Conservation (phyloP, 2,113 vertebrate species). For the Anguilla rostrata region DNA sequence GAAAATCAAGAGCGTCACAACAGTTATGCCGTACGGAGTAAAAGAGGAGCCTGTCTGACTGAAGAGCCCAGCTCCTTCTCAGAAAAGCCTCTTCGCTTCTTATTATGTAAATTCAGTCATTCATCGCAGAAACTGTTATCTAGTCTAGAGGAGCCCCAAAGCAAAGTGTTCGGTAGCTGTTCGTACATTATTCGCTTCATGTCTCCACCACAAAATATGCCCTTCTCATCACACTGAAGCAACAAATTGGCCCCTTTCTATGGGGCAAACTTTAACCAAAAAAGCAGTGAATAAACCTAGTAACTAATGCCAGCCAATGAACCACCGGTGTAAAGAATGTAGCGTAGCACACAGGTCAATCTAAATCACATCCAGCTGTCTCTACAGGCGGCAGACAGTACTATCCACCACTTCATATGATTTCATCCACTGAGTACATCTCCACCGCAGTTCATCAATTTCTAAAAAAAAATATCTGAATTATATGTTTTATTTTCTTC, state of each 20-base stretch:
- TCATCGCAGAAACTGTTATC: background rate
- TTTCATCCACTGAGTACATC: constrained; percentile 25
- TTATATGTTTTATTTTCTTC: background rate
- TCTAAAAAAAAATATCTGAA: background rate
- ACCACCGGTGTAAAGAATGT: background rate
- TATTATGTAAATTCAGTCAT: constrained; percentile 43
- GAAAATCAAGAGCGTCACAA: background rate
- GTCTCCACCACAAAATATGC: background rate
- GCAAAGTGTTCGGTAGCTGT: background rate
- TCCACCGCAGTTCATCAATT: background rate
- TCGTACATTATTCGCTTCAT: background rate
- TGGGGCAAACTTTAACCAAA: background rate
- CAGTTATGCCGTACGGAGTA: background rate
- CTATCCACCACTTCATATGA: constrained; percentile 34
- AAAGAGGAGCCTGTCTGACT: constrained; percentile 36
- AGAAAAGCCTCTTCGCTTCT: constrained; percentile 19
- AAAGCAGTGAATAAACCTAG: background rate
- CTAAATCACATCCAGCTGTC: constrained; percentile 37
- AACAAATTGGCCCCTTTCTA: background rate
- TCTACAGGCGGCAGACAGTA: constrained; percentile 33
- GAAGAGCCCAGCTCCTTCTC: constrained; percentile 36
- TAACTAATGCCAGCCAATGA: background rate
- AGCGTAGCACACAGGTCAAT: constrained; percentile 36
- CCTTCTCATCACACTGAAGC: background rate
- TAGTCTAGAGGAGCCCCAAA: constrained; percentile 5